Percentiles rank a stretch among this genome's conserved stretches.
Evolutionary conservation across 2,797 vertebrate genomes (phyloP).

Genomic region (Echeneis naucrates): DNA sequence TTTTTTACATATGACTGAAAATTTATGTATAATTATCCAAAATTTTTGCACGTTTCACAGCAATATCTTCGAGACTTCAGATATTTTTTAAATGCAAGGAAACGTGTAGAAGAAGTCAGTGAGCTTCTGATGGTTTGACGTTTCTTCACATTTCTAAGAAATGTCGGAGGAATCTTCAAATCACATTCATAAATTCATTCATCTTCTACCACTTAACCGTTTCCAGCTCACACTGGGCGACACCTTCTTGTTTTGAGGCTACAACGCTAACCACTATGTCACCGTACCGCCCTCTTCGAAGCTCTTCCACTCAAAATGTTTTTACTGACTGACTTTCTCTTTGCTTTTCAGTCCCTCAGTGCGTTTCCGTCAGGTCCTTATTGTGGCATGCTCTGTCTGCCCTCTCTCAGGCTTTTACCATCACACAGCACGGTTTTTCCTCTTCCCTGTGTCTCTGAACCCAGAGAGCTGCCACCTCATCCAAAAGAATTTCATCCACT

Average conservation of each 20-base stretch:
- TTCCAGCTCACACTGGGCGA: no score
- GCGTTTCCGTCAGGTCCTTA: constrained; percentile 31
- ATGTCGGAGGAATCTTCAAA: not conserved
- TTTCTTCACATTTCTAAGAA: not conserved
- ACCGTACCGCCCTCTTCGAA: no score
- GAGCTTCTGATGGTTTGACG: not conserved
- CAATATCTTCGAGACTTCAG: no score
- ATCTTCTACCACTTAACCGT: no score
- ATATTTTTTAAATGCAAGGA: not conserved
- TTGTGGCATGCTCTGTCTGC: constrained; percentile 13
- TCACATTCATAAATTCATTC: no score
- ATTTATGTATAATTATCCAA: no score
- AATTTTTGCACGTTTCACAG: no score
- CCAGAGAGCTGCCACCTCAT: constrained; percentile 38
- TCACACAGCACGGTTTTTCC: constrained; percentile 32
- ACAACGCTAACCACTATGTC: no score
- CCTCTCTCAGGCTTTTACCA: constrained; percentile 24
- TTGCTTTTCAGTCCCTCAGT: not conserved
- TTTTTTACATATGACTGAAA: no score
- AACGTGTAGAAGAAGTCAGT: not conserved
- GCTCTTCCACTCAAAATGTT: no score
- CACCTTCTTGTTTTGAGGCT: no score
- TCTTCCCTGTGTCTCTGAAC: no score
- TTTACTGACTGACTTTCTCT: not conserved
- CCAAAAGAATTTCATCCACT: constrained; percentile 48